phyloP scores from a whole-genome alignment of 2,888 invertebrate species.

The Stenodera caucasica region DNA sequence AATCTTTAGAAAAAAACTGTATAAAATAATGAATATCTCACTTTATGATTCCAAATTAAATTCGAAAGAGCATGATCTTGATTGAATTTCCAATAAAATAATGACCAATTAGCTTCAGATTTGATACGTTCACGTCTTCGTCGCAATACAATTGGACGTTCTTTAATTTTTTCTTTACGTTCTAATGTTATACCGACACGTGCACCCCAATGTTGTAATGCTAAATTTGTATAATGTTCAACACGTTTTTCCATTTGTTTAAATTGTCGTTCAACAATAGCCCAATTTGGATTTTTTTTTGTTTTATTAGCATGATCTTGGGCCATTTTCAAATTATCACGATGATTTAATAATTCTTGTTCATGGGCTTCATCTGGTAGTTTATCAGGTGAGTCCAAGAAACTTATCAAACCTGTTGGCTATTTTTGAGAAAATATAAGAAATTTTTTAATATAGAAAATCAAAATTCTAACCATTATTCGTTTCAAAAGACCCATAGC shows the following conservation, averaged over 20 bases:
- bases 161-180: slow-evolving; percentile 64
- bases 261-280: slow-evolving; percentile 70
- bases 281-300: slow-evolving; percentile 71
- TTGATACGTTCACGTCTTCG: slow-evolving; percentile 87
- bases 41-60: slow-evolving; percentile 98
- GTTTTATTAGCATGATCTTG: slow-evolving; percentile 73
- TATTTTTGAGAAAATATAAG: slow-evolving; percentile 51
- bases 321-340: slow-evolving; percentile 95
- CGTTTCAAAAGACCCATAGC: slow-evolving; percentile 84
- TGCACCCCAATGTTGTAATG: slow-evolving; percentile 73
- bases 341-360: slow-evolving; percentile 71
- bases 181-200: slow-evolving; percentile 61
- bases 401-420: slow-evolving; percentile 90
- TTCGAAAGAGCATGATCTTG: slow-evolving; percentile 94
- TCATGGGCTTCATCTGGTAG: slow-evolving; percentile 76
- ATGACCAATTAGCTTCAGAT: slow-evolving; percentile 85
- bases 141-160: slow-evolving; percentile 88
- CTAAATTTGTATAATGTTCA: slow-evolving; percentile 68
- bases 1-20: neutral
- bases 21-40: slow-evolving; percentile 47
- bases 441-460: slow-evolving; percentile 23
- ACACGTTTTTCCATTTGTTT: slow-evolving; percentile 83
- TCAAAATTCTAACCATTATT: slow-evolving; percentile 72
- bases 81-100: slow-evolving; percentile 94
- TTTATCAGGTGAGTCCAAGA: slow-evolving; percentile 83